phyloP scores from a whole-genome alignment of 37 sponge, comb jelly and placozoan species.

The Amphimedon queenslandica region DNA sequence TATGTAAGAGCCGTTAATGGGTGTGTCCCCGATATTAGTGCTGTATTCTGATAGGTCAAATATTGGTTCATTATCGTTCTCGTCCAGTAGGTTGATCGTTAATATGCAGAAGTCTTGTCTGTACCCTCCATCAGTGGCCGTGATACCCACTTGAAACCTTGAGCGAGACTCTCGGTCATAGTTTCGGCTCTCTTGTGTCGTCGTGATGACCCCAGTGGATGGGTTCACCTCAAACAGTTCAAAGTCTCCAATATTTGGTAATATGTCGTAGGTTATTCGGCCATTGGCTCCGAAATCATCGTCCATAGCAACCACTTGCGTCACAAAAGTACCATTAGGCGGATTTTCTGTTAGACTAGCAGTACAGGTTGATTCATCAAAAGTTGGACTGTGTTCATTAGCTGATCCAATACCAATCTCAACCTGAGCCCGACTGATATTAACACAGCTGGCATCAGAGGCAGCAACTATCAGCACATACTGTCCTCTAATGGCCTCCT shows the following conservation, averaged over 20 bases:
- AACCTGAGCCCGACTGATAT: slow-evolving; percentile 22
- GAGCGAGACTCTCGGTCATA: slow-evolving; percentile 50
- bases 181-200: slow-evolving; percentile 5
- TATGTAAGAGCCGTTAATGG: slow-evolving; percentile 10
- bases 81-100: slow-evolving; percentile 41
- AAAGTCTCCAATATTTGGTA: neutral
- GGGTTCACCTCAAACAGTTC: slow-evolving; percentile 29
- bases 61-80: slow-evolving; percentile 60
- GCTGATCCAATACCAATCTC: slow-evolving; percentile 29
- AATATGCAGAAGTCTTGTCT: slow-evolving; percentile 56
- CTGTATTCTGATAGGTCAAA: slow-evolving; percentile 19
- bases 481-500: neutral
- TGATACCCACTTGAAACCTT: slow-evolving; percentile 22
- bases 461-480: slow-evolving; percentile 45
- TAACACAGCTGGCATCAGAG: slow-evolving; percentile 28
- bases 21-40: neutral
- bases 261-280: slow-evolving; percentile 17
- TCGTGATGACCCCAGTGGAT: slow-evolving; percentile 30
- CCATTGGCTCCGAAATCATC: slow-evolving; percentile 37
- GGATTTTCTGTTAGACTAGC: slow-evolving; percentile 41
- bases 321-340: slow-evolving; percentile 31
- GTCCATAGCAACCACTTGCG: slow-evolving; percentile 39
- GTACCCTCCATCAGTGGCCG: slow-evolving; percentile 50
- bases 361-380: slow-evolving; percentile 1
- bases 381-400: slow-evolving; percentile 34